Percentiles rank a stretch among this genome's conserved stretches.
Conservation (phyloP, 2,888 invertebrate genomes). For the Heliothis peltigera region DNA sequence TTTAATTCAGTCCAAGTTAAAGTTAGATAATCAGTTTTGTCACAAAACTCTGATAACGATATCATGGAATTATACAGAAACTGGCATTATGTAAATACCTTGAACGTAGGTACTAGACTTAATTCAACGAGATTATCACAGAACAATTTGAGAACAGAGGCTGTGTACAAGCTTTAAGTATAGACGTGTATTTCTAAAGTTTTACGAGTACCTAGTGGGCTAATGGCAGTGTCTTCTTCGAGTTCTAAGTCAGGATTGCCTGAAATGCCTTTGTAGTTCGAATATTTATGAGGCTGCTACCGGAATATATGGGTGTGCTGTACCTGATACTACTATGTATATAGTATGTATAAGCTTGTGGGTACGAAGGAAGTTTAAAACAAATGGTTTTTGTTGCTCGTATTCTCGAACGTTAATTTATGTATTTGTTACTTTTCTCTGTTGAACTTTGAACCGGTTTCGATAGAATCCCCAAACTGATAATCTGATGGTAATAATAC, state of each 20-base stretch:
- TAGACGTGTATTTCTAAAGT: slow-evolving; percentile 10
- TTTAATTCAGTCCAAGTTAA: neutral
- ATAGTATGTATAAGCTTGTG: neutral
- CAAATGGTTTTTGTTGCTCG: neutral
- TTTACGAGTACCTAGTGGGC: slow-evolving; percentile 7
- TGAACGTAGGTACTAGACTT: slow-evolving; percentile 7
- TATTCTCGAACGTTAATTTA: slow-evolving; percentile 1
- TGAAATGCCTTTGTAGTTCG: slow-evolving; percentile 10
- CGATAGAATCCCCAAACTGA: too few relatives aligned
- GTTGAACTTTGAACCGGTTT: neutral
- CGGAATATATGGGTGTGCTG: neutral
- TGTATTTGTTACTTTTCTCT: neutral
- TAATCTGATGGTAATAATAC: too few relatives aligned
- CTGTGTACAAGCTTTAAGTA: neutral
- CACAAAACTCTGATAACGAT: slow-evolving; percentile 3
- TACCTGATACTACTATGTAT: neutral
- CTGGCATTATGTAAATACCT: slow-evolving; percentile 18
- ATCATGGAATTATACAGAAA: slow-evolving; percentile 17
- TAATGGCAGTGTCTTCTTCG: neutral
- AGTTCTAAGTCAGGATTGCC: slow-evolving; percentile 2
- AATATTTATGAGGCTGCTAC: slow-evolving; percentile 9
- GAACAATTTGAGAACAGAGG: slow-evolving; percentile 16
- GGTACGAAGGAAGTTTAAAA: slow-evolving; percentile 1
- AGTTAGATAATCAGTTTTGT: slow-evolving; percentile 21
- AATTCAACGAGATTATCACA: slow-evolving; percentile 24